Evolutionary conservation across 2,113 vertebrate species (phyloP).

Genomic region (Mola mola): DNA sequence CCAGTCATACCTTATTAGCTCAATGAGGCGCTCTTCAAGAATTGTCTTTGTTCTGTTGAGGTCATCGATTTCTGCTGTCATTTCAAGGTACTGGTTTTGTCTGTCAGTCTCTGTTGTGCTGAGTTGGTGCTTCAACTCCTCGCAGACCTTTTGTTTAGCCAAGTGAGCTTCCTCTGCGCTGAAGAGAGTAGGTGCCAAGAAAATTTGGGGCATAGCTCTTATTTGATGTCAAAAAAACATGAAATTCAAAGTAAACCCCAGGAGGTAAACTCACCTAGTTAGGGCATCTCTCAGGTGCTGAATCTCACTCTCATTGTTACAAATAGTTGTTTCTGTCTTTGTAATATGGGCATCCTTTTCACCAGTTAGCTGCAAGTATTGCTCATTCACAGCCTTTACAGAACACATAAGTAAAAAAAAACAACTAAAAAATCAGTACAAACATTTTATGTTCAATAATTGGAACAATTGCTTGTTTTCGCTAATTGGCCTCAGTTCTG

Average conservation of each 20-base stretch:
- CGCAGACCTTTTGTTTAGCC: slow-evolving; percentile 69
- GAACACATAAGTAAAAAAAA: neutral
- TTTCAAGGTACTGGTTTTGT: slow-evolving; percentile 81
- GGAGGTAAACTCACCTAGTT: slow-evolving; percentile 77
- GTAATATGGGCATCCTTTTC: slow-evolving; percentile 81
- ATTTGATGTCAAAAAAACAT: neutral
- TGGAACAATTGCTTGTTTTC: neutral
- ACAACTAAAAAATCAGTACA: neutral
- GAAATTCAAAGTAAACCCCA: neutral
- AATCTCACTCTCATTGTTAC: slow-evolving; percentile 80
- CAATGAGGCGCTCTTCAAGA: slow-evolving; percentile 94
- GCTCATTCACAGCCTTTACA: slow-evolving; percentile 80
- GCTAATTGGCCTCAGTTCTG: neutral
- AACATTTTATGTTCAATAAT: neutral
- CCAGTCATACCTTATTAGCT: slow-evolving; percentile 88
- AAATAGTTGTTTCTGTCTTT: slow-evolving; percentile 77
- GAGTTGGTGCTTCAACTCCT: slow-evolving; percentile 82
- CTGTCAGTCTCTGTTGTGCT: slow-evolving; percentile 75
- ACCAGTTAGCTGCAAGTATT: slow-evolving; percentile 77
- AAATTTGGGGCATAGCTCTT: neutral
- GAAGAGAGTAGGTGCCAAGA: neutral
- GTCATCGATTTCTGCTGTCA: slow-evolving; percentile 91
- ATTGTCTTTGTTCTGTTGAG: slow-evolving; percentile 88
- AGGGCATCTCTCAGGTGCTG: slow-evolving; percentile 76
- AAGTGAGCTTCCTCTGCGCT: slow-evolving; percentile 85